Evolutionary conservation across 2,797 vertebrate genomes (phyloP), one percentile per base, ranked within the genome.

Genomic region (Danio choprae): DNA sequence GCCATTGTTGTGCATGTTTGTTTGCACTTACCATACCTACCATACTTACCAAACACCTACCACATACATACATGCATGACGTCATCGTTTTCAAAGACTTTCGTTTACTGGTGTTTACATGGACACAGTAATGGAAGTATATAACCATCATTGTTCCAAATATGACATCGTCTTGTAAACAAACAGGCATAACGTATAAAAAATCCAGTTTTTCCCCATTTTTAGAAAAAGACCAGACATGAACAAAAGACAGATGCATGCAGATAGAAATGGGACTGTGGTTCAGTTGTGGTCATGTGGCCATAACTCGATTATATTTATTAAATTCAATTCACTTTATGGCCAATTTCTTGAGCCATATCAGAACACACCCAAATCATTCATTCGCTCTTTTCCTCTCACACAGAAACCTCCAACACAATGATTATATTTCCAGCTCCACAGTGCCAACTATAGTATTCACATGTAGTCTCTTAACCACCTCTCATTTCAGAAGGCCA

Each of bases 301-400:
- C 4, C 59, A 36, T 40, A 73, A 68, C 81, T 74, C 7, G 51
- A 74, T 68, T 56, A 44, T 6, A 51, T 71, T 40, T n/a, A 65
- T 59, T 74, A 44, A 74, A 60, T 77, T 53, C 22, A 50, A 65
- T 46, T 77, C 43, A 65, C 64, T 40, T 65, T 56, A 77, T 44
- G 38, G 64, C 4, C 64, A 55, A 56, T 65, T 77, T 55, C 40
- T 65, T 56, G 59, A 53, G 70, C 20, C 43, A 44, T 22, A 58
- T 22, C 70, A 72, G 70, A 72, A 71, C 68, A 55, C 68, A 55
- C 68, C 51, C 50, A 38, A 58, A 65, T 41, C 50, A 53, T 68
- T 20, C 18, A 50, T 58, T 43, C 55, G 44, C 20, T 73, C 55
- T 36, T 43, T 72, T 38, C 13, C 56, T 46, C 15, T 46, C 43